Base-by-base conservation (phyloP, 2,888 invertebrate genomes). In the Hyles lineata region DNA sequence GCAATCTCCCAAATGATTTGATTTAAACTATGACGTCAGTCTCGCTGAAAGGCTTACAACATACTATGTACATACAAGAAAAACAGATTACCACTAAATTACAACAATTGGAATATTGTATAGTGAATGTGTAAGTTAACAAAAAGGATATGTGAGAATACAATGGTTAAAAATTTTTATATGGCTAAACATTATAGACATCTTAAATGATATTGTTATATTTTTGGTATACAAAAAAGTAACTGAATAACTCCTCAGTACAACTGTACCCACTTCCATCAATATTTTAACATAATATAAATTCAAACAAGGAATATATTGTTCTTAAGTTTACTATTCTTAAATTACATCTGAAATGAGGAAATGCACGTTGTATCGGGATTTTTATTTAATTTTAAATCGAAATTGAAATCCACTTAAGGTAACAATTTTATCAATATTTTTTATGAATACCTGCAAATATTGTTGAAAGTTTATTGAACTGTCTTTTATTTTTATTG, bases 221-320 rank as follows among this genome's bases (percentile, higher is more conserved):
- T 55, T 61, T 29, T 61, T 61, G 23, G 60, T 61, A 29, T 29
- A 29, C 17, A 25, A 61, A 61, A 61, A 25, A 61, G 23, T 61
- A 61, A 29, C 61, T 19, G 25, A 0, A 43, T 43, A 50, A 23
- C 23, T 23, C 11, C 23, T 67, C 21, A 21, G 67, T 67, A 67
- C 23, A 23, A 23, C 11, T 43, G 17, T 23, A 11, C 23, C 15
- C 25, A 23, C 11, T 15, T 11, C 25, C 60, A 17, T 8, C 17
- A 60, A 9, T 11, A 43, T 15, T 67, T 21, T n/a, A 35, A 21
- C 35, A 43, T 63, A 63, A 63, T 6, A 67, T 43, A 50, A 67
- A 80, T 76, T 55, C 55, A 61, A 75, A 35, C 78, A 79, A 75
- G 80, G 77, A 79, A 79, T 78, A 61, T 62, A 52, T 70, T 59